Evolutionary conservation across 2,888 invertebrate genomes (phyloP), one percentile per base, ranked within the genome.

Genomic region (Junonia oenone): DNA sequence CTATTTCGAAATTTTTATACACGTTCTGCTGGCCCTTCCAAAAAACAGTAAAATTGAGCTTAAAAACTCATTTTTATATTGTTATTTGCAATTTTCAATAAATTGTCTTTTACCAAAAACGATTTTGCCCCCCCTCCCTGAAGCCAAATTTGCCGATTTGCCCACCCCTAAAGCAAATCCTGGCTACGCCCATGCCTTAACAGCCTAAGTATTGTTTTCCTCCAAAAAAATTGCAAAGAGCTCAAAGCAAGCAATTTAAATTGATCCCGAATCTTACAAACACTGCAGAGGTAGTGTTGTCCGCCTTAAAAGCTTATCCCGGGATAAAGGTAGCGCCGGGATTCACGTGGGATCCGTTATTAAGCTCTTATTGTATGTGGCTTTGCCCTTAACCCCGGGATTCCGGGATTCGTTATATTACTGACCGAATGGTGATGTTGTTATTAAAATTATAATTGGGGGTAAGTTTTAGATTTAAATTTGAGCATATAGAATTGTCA

Each of bases 301-400:
- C 47, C 29, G 40, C 53, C 47, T 48, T 54, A 54, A 31, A 43
- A 45, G 52, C 47, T 56, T 56, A 56, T 56, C 51, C 56, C 51
- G 43, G 51, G 27, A 40, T 56, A 31, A 46, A 35, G 50, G 38
- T 48, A 40, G 45, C 51, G 19, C 6, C 33, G 56, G 56, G 51
- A 43, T 33, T 47, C 52, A 47, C 47, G 52, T 47, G 56, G 47
- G 52, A 52, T 51, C 43, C 47, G 40, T 35, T 52, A 52, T 52
- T 56, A 56, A 56, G 51, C 56, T 56, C 56, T 56, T 35, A 56
- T 56, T 52, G 56, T 54, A 26, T 48, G 47, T 37, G 40, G 51
- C 51, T 56, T 56, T 52, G 43, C 47, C 51, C 47, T 48, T 51
- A 40, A 51, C 56, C 43, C 29, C 15, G 15, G 17, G 48, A 49